Evolutionary conservation across 2,113 vertebrate genomes (phyloP), one percentile per base, ranked within the genome.

Genomic region (Lampris megalopsis): DNA sequence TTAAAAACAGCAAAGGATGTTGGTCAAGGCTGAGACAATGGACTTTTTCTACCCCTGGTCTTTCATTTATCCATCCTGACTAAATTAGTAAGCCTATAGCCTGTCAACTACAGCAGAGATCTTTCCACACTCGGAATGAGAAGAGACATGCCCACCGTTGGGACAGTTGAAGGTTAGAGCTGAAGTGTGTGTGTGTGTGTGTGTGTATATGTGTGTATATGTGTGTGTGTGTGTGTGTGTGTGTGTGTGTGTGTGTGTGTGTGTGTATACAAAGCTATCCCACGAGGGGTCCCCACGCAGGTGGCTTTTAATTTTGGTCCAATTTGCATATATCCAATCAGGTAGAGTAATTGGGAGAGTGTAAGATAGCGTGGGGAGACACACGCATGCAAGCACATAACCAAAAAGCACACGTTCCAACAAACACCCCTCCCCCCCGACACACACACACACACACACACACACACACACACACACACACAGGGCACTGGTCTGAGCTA

Each of bases 321-420:
- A 79, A 95, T 94, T 94, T 94, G 92, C 94, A 94, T 94, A 94
- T 93, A 94, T 94, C 88, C 94, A 94, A 93, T 95, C 94, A 93
- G 92, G 84, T 91, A 72, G 84, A 91, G 90, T 93, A 94, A 95
- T 92, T 94, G 92, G 86, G 87, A 90, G 81, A 76, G 81, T 86
- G 88, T 79, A 79, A 81, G 80, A 88, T 83, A 78, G 82, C 73
- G 60, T 66, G 79, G 68, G 87, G 83, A 72, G 68, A 38, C 72
- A 50, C 71, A 54, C 4, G 8, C 48, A 56, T n/a, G 42, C 10
- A 41, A 9, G 9, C 53, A 13, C 67, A 37, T 42, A 37, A 7
- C 36, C 67, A 58, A 13, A 47, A 54, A 58, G n/a, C 53, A 42
- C 50, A 43, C 52, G 24, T 41, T 9, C 63, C 42, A 52, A 40